Base-by-base conservation (phyloP, 2,797 vertebrate species). In the Lepus oiostolus region DNA sequence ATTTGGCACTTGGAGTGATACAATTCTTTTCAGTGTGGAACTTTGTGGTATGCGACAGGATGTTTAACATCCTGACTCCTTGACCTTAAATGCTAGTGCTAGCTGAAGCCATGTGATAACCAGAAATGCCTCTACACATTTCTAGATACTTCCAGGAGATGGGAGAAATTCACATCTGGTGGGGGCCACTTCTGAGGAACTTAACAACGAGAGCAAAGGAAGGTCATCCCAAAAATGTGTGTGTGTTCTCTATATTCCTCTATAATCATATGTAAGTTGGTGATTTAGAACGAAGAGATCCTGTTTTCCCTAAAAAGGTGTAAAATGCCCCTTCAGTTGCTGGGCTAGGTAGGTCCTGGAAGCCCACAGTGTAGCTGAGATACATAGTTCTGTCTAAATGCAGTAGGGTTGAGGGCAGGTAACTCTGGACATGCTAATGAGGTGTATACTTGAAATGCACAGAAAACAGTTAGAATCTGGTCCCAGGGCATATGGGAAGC, bases 401-500 rank as follows among this genome's bases (percentile, higher is more conserved):
- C 30, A 6, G 47, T 63, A 67, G 67, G 26, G 72, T 32, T 81
- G 4, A 87, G 38, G 16, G 13, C 19, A 77, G 26, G 19, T 32
- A 74, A 9, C 79, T 76, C 85, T 62, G 58, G 74, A 94, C 16
- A 8, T 71, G 68, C 38, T 80, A 30, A 76, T 63, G 24, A 89
- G 52, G 58, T 87, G 26, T 30, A 89, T 88, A 82, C 83, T 77
- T 87, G 63, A 42, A 91, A 89, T 82, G 30, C 62, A 60, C 26
- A 93, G 54, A 95, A 88, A 95, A 50, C 50, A 52, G 30, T 38
- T 50, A 79, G 21, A 68, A 81, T 63, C 72, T 88, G 85, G 68
- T 58, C 30, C 52, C 28, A 83, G 35, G 47, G 19, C 16, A 92
- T 60, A 50, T 62, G 47, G 80, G 60, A 67, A 50, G 60, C 58